Conservation (phyloP, 2,113 vertebrate genomes). For the Cairina moschata region DNA sequence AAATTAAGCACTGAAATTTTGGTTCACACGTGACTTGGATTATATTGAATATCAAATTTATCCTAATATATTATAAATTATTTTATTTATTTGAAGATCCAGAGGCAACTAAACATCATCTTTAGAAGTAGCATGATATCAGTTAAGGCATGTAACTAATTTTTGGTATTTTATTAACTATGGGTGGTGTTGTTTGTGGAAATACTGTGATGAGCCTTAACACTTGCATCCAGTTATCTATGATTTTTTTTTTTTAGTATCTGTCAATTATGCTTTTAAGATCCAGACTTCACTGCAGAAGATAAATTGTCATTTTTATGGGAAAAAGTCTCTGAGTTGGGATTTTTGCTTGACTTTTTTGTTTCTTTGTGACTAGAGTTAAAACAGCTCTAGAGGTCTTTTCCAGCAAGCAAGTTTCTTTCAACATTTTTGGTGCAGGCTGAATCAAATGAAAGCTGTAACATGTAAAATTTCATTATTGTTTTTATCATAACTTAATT, state of each 20-base stretch:
- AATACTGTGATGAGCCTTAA: background rate
- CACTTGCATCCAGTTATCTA: background rate
- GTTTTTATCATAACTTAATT: background rate
- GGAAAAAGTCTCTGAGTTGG: background rate
- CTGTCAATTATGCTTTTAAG: background rate
- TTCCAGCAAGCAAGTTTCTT: background rate
- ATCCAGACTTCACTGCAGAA: background rate
- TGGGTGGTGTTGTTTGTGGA: background rate
- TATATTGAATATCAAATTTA: background rate
- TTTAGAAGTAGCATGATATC: background rate
- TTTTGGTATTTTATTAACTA: background rate
- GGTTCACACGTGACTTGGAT: background rate
- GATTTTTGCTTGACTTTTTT: background rate
- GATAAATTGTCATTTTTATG: background rate
- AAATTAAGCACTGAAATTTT: background rate
- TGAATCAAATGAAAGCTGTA: background rate
- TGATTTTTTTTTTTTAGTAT: background rate
- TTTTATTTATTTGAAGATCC: background rate
- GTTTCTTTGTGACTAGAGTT: background rate
- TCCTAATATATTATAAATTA: background rate
- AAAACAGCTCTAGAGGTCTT: background rate
- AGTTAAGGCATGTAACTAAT: background rate
- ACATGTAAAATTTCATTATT: background rate
- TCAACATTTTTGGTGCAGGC: background rate
- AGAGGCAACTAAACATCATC: background rate